Conservation (phyloP, 2,113 vertebrate genomes). For the Columba janthina region DNA sequence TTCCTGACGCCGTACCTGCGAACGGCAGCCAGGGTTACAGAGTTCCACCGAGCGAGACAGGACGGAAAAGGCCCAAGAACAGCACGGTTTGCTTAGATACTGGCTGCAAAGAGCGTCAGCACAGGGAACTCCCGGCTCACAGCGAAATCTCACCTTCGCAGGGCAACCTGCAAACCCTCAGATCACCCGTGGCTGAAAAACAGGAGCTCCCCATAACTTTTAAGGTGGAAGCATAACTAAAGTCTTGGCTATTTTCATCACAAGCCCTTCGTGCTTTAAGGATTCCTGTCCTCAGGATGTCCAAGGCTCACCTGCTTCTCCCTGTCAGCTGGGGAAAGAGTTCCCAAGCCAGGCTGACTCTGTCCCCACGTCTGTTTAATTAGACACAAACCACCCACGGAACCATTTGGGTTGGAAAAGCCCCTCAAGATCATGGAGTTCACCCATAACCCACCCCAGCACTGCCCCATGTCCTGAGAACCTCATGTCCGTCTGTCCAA, state of each 20-base stretch:
- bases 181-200: neutral
- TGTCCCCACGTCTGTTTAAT: fast-evolving
- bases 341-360: neutral
- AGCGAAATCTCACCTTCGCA: neutral
- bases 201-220: neutral
- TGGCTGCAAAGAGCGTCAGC: neutral
- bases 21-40: neutral
- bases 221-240: fast-evolving
- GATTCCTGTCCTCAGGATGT: neutral
- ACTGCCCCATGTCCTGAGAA: too few relatives aligned
- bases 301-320: neutral
- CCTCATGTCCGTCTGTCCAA: too few relatives aligned
- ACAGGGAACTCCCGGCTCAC: neutral
- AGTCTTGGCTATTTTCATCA: neutral
- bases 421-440: too few relatives aligned
- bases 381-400: neutral
- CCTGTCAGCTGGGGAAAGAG: neutral
- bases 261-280: neutral
- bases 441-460: too few relatives aligned
- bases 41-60: neutral
- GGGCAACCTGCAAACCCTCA: neutral
- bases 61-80: neutral
- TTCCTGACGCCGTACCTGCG: slow-evolving; percentile 90
- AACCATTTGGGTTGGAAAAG: too few relatives aligned
- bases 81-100: neutral